These are phyloP conservation scores for Cyphomyrmex costatus DNA, from an alignment of 1,140 invertebrate species.

Conservation along the genomic window DNA sequence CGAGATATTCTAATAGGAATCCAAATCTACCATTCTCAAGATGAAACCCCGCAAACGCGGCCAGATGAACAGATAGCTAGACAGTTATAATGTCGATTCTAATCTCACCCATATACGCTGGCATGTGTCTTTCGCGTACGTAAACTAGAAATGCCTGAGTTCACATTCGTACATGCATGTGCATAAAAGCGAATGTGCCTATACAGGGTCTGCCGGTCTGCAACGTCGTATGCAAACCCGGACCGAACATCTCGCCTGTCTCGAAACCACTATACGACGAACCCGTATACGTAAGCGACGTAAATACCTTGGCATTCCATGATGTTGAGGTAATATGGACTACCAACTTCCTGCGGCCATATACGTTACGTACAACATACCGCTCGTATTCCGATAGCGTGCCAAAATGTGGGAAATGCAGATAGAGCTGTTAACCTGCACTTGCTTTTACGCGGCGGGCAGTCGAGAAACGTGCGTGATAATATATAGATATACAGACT, in stretches of 20 bases:
- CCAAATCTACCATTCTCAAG: neutral
- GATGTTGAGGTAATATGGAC: conserved; percentile 36
- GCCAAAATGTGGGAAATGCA: conserved; percentile 43
- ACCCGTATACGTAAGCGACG: conserved; percentile 45
- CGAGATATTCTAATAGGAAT: neutral
- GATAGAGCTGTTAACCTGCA: conserved; percentile 29
- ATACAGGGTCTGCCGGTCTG: neutral
- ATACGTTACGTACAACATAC: neutral
- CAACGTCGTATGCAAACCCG: neutral
- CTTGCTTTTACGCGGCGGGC: neutral
- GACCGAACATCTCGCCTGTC: conserved; percentile 44
- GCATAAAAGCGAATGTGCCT: conserved; percentile 4
- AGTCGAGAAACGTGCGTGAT: neutral
- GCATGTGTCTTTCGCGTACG: conserved; percentile 24
- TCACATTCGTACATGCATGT: neutral
- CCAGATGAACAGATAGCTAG: neutral
- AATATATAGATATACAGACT: neutral
- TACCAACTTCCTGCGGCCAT: conserved; percentile 32
- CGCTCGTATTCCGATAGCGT: conserved; percentile 34
- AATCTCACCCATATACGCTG: neutral
- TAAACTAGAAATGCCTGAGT: neutral
- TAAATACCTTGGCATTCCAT: conserved; percentile 55
- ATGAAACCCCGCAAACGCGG: conserved; percentile 6
- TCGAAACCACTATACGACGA: conserved; percentile 3
- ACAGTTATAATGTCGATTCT: conserved; percentile 30